These are phyloP conservation scores for Bactericera cockerelli DNA, from an alignment of 1,140 invertebrate genomes.

Conservation along the genomic window DNA sequence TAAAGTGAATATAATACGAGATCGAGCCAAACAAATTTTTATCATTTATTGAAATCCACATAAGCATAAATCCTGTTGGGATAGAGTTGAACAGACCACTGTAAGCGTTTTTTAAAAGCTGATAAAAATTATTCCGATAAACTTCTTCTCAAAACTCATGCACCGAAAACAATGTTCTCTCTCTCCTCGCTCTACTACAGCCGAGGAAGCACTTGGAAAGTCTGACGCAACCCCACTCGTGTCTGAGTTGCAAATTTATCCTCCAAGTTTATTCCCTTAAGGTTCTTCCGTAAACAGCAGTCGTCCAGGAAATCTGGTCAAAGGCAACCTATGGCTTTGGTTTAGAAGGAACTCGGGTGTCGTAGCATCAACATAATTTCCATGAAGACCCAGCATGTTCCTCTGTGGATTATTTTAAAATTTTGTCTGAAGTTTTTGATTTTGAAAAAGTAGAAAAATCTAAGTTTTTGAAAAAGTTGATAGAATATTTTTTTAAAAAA, in stretches of 20 bases:
- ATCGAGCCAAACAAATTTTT: too few species aligned
- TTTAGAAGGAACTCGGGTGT: background rate
- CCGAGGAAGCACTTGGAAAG: too few species aligned
- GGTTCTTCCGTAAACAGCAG: background rate
- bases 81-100: too few species aligned
- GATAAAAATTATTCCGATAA: too few species aligned
- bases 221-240: background rate
- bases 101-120: too few species aligned
- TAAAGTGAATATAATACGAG: too few species aligned
- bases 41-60: too few species aligned
- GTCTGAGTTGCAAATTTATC: background rate
- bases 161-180: too few species aligned
- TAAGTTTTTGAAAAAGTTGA: background rate
- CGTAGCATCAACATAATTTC: background rate
- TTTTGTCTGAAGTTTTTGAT: conserved; percentile 6
- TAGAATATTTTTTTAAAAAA: background rate
- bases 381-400: background rate
- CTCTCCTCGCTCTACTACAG: too few species aligned
- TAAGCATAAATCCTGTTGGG: too few species aligned
- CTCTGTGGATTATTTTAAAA: conserved; percentile 1
- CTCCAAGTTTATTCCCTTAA: background rate
- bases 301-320: background rate
- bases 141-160: too few species aligned
- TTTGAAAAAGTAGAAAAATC: conserved; percentile 3
- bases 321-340: background rate